phyloP scores from a whole-genome alignment of 2,113 vertebrate species.

The Siphamia tubifer region DNA sequence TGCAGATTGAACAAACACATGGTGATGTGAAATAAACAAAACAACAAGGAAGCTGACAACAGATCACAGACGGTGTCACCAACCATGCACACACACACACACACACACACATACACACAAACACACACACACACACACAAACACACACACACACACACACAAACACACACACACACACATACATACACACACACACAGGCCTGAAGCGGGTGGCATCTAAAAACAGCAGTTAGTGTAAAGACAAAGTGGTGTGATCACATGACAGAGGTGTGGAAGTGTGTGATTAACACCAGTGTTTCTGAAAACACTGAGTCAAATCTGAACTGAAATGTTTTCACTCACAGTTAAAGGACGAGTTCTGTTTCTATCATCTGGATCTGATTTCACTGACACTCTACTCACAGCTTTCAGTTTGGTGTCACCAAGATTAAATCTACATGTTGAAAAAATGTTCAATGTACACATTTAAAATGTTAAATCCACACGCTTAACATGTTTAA shows the following conservation, averaged over 20 bases:
- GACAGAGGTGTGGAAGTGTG: not conserved
- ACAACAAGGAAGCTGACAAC: constrained; percentile 54
- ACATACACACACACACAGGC: not conserved
- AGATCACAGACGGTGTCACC: constrained; percentile 47
- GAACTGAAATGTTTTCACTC: not conserved
- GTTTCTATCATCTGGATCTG: too few relatives aligned
- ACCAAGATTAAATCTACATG: too few relatives aligned
- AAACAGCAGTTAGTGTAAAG: constrained; percentile 28
- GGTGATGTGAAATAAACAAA: constrained; percentile 56
- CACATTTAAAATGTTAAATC: too few relatives aligned
- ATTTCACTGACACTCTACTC: too few relatives aligned
- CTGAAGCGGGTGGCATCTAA: constrained; percentile 10
- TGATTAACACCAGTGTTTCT: constrained; percentile 12
- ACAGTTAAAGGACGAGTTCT: too few relatives aligned
- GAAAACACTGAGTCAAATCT: too few relatives aligned
- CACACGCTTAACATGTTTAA: too few relatives aligned
- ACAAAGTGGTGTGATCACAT: constrained; percentile 19
- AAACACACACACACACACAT: not conserved
- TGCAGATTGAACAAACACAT: constrained; percentile 50
- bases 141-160: not conserved
- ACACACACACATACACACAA: not conserved
- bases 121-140: not conserved
- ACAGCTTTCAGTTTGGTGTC: too few relatives aligned
- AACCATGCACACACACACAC: not conserved
- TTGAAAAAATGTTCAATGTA: too few relatives aligned